Evolutionary conservation across 2,797 vertebrate species (phyloP).

Genomic region (Erethizon dorsatum): DNA sequence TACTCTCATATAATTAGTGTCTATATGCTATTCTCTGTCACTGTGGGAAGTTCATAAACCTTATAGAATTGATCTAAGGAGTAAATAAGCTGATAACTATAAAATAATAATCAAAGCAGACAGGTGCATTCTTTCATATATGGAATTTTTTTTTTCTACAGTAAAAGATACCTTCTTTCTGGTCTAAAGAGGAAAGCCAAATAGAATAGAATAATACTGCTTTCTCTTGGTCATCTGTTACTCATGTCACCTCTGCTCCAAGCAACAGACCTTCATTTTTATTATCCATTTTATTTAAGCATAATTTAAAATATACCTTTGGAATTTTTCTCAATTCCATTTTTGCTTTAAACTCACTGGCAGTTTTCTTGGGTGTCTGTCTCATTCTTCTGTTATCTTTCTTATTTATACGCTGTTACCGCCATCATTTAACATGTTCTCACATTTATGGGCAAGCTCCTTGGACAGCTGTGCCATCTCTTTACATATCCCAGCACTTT

Average conservation of each 20-base stretch:
- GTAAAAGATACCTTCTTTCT: background rate
- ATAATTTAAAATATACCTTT: background rate
- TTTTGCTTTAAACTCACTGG: constrained; percentile 1
- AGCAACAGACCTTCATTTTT: background rate
- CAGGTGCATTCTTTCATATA: background rate
- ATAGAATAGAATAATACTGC: background rate
- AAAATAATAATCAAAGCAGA: constrained; percentile 3
- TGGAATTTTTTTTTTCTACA: background rate
- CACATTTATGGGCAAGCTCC: background rate
- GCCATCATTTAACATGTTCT: background rate
- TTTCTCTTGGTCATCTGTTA: background rate
- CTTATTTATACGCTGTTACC: background rate
- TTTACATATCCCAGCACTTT: background rate
- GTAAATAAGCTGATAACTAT: background rate
- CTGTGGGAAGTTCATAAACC: background rate
- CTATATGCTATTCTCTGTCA: background rate
- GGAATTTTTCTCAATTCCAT: constrained; percentile 6
- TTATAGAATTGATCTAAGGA: background rate
- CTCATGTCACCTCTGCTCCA: background rate
- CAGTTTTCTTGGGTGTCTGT: background rate
- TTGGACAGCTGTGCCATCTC: background rate
- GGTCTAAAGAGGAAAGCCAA: constrained; percentile 1
- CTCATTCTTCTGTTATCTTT: background rate
- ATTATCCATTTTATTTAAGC: constrained; percentile 38
- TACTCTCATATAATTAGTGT: background rate